phyloP scores from a whole-genome alignment of 1,140 invertebrate species.

The Wasmannia auropunctata region DNA sequence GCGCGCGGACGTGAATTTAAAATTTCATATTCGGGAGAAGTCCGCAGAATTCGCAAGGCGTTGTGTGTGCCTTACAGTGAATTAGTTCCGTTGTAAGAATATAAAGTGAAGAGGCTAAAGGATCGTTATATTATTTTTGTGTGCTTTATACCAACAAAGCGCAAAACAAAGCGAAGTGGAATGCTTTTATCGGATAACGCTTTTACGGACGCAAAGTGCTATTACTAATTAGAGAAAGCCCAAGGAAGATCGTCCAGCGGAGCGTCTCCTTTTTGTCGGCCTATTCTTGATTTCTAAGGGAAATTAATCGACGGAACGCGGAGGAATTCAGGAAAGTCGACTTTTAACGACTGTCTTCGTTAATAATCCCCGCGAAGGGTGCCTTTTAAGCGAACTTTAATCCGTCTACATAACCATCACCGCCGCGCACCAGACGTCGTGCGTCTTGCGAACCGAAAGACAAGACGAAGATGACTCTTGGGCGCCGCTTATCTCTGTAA shows the following conservation, averaged over 20 bases:
- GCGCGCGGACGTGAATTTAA: not conserved
- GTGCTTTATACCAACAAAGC: not conserved
- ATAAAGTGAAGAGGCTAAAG: not conserved
- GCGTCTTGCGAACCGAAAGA: not conserved
- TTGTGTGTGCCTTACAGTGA: not conserved
- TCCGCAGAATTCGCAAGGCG: not conserved
- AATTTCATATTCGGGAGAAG: not conserved
- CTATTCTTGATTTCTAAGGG: not conserved
- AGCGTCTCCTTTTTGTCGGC: not conserved
- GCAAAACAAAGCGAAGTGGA: not conserved
- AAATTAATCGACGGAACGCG: conserved; percentile 29
- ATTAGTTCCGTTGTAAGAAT: not conserved
- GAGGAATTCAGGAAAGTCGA: conserved; percentile 13
- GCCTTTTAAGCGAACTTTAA: conserved; percentile 20
- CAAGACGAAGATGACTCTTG: conserved; percentile 26
- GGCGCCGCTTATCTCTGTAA: not conserved
- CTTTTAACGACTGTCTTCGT: conserved; percentile 28
- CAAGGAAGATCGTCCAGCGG: not conserved
- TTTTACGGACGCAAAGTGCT: conserved; percentile 2
- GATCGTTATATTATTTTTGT: not conserved
- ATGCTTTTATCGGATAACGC: conserved; percentile 28
- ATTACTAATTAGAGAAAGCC: conserved; percentile 17
- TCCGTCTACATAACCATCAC: not conserved
- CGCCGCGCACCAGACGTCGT: not conserved
- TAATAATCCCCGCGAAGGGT: conserved; percentile 10